Percentiles rank a stretch among this genome's conserved stretches.
Evolutionary conservation across 2,797 vertebrate genomes (phyloP).

Genomic region (Lerista edwardsae): DNA sequence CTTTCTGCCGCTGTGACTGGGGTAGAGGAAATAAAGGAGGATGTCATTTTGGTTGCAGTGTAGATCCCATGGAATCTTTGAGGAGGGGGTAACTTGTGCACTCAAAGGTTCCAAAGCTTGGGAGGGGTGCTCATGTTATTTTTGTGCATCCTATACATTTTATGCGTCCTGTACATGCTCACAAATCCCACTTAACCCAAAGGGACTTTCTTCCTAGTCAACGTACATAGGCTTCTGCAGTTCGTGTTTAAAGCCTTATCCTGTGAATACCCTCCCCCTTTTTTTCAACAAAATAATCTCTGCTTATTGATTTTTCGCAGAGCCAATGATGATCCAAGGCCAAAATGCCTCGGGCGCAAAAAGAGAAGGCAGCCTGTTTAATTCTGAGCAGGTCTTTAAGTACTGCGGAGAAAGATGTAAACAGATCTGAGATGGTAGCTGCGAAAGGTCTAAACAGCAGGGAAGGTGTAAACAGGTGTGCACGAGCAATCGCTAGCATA

Average conservation of each 20-base stretch:
- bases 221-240: no score
- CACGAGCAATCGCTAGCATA: constrained; percentile 68
- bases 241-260: no score
- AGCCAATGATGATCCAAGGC: background rate
- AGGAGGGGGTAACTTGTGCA: no score
- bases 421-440: constrained; percentile 18
- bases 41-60: no score
- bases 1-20: no score
- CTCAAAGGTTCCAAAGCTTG: no score
- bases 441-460: constrained; percentile 60
- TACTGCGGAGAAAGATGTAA: background rate
- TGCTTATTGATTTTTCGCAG: background rate
- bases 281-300: background rate
- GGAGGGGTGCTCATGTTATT: no score
- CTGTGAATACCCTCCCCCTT: background rate
- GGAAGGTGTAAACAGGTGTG: constrained; percentile 70
- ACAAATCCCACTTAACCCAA: background rate
- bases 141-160: background rate
- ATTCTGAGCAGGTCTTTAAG: constrained; percentile 22
- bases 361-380: background rate
- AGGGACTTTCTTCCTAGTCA: background rate
- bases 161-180: no score
- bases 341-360: background rate
- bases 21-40: no score
- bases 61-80: no score